A percentile compares a stretch with the other conserved stretches of the same genome.
These are phyloP conservation scores for Galerucella calmariensis DNA, from an alignment of 2,888 invertebrate species.

Conservation along the genomic window DNA sequence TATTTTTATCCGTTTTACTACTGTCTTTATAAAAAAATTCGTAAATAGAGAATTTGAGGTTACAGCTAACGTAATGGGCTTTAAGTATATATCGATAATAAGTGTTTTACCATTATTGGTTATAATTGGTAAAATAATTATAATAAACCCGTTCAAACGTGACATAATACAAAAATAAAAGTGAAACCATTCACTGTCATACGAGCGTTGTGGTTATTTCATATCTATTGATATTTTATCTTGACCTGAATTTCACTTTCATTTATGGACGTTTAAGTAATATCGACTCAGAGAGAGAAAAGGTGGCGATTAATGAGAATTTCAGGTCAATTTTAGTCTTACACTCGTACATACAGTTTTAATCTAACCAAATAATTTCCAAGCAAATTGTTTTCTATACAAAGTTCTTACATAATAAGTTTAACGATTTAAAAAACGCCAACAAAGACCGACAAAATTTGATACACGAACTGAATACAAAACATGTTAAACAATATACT, in stretches of 20 bases:
- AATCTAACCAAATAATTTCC: background rate
- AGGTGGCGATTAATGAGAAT: conserved; percentile 24
- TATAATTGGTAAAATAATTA: background rate
- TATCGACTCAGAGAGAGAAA: conserved; percentile 28
- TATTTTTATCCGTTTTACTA: no score
- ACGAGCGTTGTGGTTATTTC: conserved; percentile 28
- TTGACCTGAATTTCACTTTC: conserved; percentile 53
- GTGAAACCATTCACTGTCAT: conserved; percentile 30
- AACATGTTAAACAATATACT: no score
- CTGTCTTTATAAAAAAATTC: no score
- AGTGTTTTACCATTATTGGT: background rate
- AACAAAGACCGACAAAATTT: background rate
- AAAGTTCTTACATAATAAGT: background rate
- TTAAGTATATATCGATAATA: background rate
- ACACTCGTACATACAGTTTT: background rate
- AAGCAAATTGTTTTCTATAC: background rate
- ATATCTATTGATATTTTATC: conserved; percentile 38
- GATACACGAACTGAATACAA: no score
- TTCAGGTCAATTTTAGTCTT: conserved; percentile 17
- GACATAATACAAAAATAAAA: conserved; percentile 36
- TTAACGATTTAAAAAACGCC: no score
- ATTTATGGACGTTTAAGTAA: conserved; percentile 36
- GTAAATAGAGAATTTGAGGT: no score
- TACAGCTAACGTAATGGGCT: no score
- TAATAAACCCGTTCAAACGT: conserved; percentile 9